Conservation (phyloP, 2,113 vertebrate genomes). For the Eira barbara region DNA sequence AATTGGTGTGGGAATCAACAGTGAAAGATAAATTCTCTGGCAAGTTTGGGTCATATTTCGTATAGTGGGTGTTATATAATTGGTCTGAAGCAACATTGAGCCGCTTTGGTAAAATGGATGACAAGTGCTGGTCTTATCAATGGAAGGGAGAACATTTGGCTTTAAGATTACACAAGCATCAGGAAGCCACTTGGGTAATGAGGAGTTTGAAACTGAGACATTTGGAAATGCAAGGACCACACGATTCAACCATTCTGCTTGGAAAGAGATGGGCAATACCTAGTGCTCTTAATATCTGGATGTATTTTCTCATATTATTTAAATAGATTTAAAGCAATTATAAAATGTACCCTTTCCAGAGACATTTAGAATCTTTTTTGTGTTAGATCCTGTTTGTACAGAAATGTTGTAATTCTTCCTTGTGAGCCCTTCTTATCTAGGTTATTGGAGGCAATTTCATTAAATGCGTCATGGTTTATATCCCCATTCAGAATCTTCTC, state of each 20-base stretch:
- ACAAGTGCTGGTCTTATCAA: background rate
- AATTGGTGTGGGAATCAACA: background rate
- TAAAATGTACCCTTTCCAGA: background rate
- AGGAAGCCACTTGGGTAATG: background rate
- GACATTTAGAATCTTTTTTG: slow-evolving; percentile 28
- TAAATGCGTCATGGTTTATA: slow-evolving; percentile 20
- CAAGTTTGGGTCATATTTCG: background rate
- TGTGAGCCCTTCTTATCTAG: slow-evolving; percentile 10
- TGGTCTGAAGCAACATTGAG: background rate
- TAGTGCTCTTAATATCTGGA: background rate
- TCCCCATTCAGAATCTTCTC: slow-evolving; percentile 35
- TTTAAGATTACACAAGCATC: background rate
- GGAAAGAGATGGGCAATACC: background rate
- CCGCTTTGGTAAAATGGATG: background rate
- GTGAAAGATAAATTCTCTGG: background rate
- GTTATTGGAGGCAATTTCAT: slow-evolving; percentile 49
- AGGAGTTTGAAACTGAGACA: background rate
- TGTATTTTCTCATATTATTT: background rate
- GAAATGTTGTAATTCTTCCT: slow-evolving; percentile 26
- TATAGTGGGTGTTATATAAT: background rate
- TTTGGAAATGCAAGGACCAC: background rate
- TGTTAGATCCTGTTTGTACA: background rate
- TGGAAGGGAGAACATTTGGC: background rate
- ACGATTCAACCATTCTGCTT: background rate
- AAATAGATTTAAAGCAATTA: background rate